Evolutionary conservation across 2,113 vertebrate species (phyloP).

Genomic region (Salvator merianae): DNA sequence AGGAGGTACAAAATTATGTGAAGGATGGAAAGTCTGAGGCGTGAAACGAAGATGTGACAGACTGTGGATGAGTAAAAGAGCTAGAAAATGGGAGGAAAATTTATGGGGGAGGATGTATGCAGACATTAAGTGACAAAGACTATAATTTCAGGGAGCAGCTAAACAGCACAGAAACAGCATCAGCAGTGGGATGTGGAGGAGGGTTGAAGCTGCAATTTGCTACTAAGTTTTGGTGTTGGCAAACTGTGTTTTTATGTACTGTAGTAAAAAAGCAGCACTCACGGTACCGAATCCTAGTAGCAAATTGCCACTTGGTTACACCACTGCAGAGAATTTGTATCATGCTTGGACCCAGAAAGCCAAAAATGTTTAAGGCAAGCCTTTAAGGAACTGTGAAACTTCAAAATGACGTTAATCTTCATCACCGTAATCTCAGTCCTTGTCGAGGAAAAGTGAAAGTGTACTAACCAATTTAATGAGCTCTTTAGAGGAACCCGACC

Average conservation of each 20-base stretch:
- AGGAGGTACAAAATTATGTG: not conserved
- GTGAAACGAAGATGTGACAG: not conserved
- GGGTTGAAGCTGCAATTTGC: no score
- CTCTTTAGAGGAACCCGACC: not conserved
- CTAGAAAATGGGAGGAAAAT: not conserved
- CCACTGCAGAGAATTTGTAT: not conserved
- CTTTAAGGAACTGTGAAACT: not conserved
- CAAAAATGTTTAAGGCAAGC: not conserved
- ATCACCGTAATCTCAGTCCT: not conserved
- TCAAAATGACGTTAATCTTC: not conserved
- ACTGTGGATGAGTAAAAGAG: not conserved
- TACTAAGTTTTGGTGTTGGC: no score
- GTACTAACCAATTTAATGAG: not conserved
- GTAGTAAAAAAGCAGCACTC: no score
- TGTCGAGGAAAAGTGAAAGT: not conserved
- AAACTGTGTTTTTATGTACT: no score
- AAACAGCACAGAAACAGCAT: not conserved
- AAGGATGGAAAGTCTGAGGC: not conserved
- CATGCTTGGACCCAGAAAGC: not conserved
- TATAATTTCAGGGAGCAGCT: not conserved
- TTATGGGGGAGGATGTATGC: not conserved
- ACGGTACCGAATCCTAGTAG: no score
- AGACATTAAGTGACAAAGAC: not conserved
- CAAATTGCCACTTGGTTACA: no score
- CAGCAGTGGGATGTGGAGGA: no score